Base-by-base conservation (phyloP, 2,888 invertebrate species). In the Copidosoma aretas region DNA sequence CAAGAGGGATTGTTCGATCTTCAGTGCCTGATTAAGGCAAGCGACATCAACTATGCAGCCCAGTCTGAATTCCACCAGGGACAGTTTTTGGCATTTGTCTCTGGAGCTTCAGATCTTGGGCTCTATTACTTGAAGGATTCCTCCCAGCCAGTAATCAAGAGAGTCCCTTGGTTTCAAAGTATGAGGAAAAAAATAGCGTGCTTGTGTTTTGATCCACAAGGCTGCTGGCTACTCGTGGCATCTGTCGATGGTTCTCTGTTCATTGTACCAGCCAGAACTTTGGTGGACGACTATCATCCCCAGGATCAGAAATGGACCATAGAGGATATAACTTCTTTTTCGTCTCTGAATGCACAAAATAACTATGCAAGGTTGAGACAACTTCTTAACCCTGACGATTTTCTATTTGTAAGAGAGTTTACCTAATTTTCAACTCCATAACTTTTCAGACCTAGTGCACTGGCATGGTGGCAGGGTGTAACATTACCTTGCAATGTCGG, bases 121-220 rank as follows among this genome's bases (percentile, higher is more conserved):
- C 74, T 83, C 19, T 81, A 82, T 73, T 81, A 81, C 62, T 78
- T 80, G 60, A 77, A 76, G 51, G 76, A 81, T 43, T 64, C 71
- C 14, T 73, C 71, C 52, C 59, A 73, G 10, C 81, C 83, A 15
- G 70, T 80, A 2, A 74, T 82, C 59, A 83, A 80, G 60, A 78
- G 79, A 53, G 75, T 84, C 54, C 80, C 82, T 39, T 84, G 83
- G 83, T 83, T 82, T 73, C 80, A 78, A 77, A 79, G 78, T 3
- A 70, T 76, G 10, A 76, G 78, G 43, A 81, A 79, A 73, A 74
- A 76, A 61, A 79, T 83, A 15, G 72, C 81, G n/a, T 79, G 82
- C 60, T 69, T 94, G 81, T 93, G 93, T 82, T 94, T 95, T 84
- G 93, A 94, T 84, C 92, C 93, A 1, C 89, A 91, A 69, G 94